Evolutionary conservation across 2,888 invertebrate genomes (phyloP), one percentile per base, ranked within the genome.

Genomic region (Resseliella maxima): DNA sequence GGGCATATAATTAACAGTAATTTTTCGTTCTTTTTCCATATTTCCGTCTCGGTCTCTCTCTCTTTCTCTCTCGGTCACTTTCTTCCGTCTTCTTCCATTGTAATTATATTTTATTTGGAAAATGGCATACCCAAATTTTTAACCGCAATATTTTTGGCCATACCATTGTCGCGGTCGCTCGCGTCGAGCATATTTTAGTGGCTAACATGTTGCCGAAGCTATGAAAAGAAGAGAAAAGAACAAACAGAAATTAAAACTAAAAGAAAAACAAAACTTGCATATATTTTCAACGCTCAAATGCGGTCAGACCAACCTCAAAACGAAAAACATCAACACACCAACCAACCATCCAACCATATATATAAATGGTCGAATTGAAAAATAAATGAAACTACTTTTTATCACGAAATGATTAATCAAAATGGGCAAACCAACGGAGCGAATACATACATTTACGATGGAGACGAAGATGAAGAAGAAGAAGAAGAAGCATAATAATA

Each of bases 1-100:
- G 24, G 12, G 59, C 59, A 59, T 59, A 59, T 59, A 59, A 59
- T 59, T 59, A 59, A 59, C 59, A 59, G 24, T 59, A 24, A 59
- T 24, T 59, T 24, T 8, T 59, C n/a, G 24, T 59, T n/a, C 24
- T 59, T 59, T 59, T 41, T 41, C 5, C 41, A 41, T 41, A 5
- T 41, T 12, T 41, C 12, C 12, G 12, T 41, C 12, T 41, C 41
- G 5, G 6, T 41, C 41, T 41, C 41, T 12, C 41, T 41, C 41
- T 41, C 41, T 41, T 12, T 41, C 41, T 41, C 12, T 5, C 41
- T 41, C 41, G 5, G 41, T 41, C 41, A 41, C n/a, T n/a, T n/a
- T 41, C 41, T 5, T 41, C 6, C 41, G n/a, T 41, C 41, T 8
- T 41, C 41, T 8, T 41, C 41, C 6, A 8, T 41, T 41, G 41